Evolutionary conservation across 2,113 vertebrate species (phyloP).

Genomic region (Centropristis striata): DNA sequence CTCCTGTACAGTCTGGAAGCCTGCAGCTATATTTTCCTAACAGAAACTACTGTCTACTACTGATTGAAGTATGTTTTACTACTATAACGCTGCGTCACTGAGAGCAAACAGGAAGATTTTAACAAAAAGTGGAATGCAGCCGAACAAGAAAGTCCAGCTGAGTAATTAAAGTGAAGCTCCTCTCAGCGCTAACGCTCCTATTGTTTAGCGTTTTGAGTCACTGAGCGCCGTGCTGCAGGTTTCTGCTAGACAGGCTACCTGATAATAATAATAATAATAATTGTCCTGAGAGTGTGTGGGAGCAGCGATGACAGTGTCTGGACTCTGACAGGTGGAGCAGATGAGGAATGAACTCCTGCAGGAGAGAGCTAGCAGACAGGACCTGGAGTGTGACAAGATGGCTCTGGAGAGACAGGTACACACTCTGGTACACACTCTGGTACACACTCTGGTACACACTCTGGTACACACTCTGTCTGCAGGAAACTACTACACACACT

Average conservation of each 20-base stretch:
- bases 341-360: conserved; percentile 95
- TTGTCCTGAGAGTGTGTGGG: conserved; percentile 73
- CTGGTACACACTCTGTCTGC: conserved; percentile 66
- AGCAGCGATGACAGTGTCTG: conserved; percentile 77
- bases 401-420: conserved; percentile 97
- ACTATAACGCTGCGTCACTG: conserved; percentile 11
- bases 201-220: conserved; percentile 62
- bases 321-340: conserved; percentile 93
- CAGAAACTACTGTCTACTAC: conserved; percentile 19
- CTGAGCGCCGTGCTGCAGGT: conserved; percentile 12
- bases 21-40: not conserved
- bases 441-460: conserved; percentile 88
- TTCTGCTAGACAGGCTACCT: conserved; percentile 48
- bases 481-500: conserved; percentile 59
- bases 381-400: conserved; percentile 98
- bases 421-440: conserved; percentile 88
- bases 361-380: conserved; percentile 93
- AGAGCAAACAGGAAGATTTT: conserved; percentile 4
- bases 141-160: conserved; percentile 63
- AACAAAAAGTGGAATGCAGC: conserved; percentile 63
- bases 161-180: conserved; percentile 42
- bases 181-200: conserved; percentile 33
- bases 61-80: not conserved
- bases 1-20: not conserved
- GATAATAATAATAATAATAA: conserved; percentile 72